These are phyloP conservation scores for Norana najaformis DNA, from an alignment of 2,888 invertebrate species.

Conservation along the genomic window DNA sequence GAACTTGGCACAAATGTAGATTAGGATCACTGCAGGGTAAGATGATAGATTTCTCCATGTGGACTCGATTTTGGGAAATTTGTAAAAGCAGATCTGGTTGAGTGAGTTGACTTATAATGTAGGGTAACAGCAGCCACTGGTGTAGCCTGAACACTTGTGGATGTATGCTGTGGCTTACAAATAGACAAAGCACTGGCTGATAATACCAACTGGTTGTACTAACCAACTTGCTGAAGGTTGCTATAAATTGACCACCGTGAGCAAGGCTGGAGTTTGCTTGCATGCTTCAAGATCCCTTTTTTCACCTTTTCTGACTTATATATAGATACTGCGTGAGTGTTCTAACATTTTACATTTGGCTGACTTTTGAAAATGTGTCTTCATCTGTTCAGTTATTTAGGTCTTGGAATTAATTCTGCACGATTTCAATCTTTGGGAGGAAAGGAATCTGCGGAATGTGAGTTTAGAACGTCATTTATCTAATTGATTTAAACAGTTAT, in stretches of 20 bases:
- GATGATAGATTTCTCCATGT: neutral
- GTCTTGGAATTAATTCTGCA: conserved; percentile 15
- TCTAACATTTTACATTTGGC: neutral
- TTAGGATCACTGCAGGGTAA: neutral
- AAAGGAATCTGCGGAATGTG: neutral
- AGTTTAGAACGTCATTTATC: neutral
- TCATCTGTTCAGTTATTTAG: conserved; percentile 16
- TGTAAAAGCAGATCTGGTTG: neutral
- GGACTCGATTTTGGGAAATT: neutral
- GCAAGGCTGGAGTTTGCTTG: too few species aligned
- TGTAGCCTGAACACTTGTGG: too few species aligned
- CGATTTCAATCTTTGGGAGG: neutral
- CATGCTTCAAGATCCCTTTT: too few species aligned
- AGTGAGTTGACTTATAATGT: neutral
- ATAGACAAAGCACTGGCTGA: neutral
- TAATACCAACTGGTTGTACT: neutral
- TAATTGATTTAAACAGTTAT: neutral
- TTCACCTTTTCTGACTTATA: too few species aligned
- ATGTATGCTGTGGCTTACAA: neutral
- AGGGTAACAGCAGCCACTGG: too few species aligned
- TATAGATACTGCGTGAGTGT: too few species aligned
- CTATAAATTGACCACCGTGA: too few species aligned
- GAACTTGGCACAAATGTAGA: too few species aligned
- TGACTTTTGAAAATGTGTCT: neutral
- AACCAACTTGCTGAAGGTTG: neutral